Base-by-base conservation (phyloP, 2,113 vertebrate species). In the Nibea coibor region DNA sequence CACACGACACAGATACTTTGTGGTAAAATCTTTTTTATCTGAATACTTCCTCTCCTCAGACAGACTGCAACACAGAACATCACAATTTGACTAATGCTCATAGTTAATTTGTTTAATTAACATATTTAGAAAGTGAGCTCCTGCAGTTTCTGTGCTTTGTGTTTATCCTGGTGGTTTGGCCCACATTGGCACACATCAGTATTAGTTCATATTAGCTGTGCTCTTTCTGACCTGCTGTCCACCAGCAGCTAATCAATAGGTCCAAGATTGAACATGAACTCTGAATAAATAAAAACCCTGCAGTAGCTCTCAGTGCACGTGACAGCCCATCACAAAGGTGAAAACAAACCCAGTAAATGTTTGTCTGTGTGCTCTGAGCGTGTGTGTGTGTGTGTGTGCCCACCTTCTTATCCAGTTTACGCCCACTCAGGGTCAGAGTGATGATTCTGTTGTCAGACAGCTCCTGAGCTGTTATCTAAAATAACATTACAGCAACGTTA, bases 381-480 rank as follows among this genome's bases (percentile, higher is more conserved):
- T 43, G 42, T 11, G 42, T 43, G 42, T 43, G 42, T 43, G 42
- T 43, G 42, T 43, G 10, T 43, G 42, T 11, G 42, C 42, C 42
- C 3, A 43, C 42, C 42, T 43, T 43, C 42, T 43, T 43, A 92
- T 99, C 98, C 94, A 99, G 95, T 84, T 97, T 99, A 81, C 97
- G 95, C 92, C 98, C 98, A 1, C 96, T 97, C 95, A 99, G 92
- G 81, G 94, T 97, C 87, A 99, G 93, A 0, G 97, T 98, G 88
- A 99, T 97, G 95, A 99, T 97, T 72, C 97, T 97, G 95, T 99
- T 99, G 92, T 99, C 98, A 0, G 97, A 98, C 86, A 99, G 95
- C 93, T 99, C 98, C 92, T 98, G 97, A 61, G 97, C 98, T 67
- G 97, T 96, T 82, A 99, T 96, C 98, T 99, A 82, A 83, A 88